A percentile compares a stretch with the other conserved stretches of the same genome.
These are phyloP conservation scores for Dichetophora obliterata DNA, from an alignment of 2,888 invertebrate genomes.

Conservation along the genomic window DNA sequence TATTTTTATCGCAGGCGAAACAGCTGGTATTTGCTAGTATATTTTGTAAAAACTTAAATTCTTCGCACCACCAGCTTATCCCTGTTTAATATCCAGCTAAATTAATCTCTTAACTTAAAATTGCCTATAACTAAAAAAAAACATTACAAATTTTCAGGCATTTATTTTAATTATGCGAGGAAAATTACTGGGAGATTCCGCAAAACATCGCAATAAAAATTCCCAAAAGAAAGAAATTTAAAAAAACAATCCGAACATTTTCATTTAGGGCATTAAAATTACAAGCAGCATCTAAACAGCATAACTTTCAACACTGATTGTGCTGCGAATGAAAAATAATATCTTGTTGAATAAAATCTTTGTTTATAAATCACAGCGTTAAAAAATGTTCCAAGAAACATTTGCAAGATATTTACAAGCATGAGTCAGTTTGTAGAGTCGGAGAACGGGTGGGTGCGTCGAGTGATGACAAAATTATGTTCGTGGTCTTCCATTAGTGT, in stretches of 20 bases:
- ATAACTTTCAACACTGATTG: not conserved
- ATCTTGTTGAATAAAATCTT: constrained; percentile 7
- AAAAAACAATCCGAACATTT: not conserved
- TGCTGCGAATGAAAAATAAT: not conserved
- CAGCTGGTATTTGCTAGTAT: no score
- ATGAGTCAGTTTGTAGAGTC: no score
- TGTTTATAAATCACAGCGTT: constrained; percentile 8
- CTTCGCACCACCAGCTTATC: no score
- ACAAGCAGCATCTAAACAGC: not conserved
- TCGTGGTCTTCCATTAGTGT: not conserved
- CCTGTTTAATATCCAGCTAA: no score
- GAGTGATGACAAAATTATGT: not conserved
- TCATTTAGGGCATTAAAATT: not conserved
- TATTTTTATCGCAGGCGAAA: no score
- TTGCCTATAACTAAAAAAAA: not conserved
- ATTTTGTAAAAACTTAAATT: no score
- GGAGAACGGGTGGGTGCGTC: not conserved
- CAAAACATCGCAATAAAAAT: not conserved
- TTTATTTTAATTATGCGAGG: constrained; percentile 27
- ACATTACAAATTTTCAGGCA: constrained; percentile 21
- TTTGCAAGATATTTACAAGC: not conserved
- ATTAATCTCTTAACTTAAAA: not conserved
- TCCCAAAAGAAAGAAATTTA: not conserved
- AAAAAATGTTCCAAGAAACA: not conserved
- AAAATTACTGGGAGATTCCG: not conserved